These are phyloP conservation scores for Ptychodera flava DNA, from an alignment of 35 echinoderm and acorn worm genomes.

Conservation along the genomic window DNA sequence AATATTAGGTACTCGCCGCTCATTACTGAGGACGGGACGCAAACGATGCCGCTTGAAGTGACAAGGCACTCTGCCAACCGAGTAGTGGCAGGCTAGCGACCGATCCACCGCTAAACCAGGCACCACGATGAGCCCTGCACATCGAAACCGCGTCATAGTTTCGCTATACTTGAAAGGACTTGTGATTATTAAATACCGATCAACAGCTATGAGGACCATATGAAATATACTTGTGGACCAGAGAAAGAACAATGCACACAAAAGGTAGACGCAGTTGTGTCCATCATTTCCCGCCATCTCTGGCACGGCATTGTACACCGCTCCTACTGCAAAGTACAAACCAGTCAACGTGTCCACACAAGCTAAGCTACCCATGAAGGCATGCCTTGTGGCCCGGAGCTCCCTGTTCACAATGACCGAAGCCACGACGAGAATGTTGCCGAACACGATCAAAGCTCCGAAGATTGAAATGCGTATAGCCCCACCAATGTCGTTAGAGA, in stretches of 20 bases:
- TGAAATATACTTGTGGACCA: neutral
- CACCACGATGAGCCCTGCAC: no score
- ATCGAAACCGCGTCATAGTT: neutral
- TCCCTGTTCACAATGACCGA: neutral
- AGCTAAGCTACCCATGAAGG: neutral
- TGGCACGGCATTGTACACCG: no score
- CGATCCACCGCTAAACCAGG: no score
- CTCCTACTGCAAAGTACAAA: neutral
- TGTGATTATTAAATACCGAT: neutral
- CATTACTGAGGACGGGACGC: no score
- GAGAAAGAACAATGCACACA: neutral
- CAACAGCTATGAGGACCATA: neutral
- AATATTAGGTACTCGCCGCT: no score
- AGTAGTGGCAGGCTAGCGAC: no score
- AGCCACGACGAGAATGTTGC: neutral
- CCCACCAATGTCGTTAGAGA: neutral
- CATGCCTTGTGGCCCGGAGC: neutral
- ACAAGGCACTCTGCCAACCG: no score
- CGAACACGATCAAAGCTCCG: neutral
- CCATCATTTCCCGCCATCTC: no score
- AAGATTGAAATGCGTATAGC: neutral
- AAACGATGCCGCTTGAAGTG: no score
- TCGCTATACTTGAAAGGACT: neutral
- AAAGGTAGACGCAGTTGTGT: no score
- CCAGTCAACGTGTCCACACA: neutral